These are phyloP conservation scores for Trichoplax adhaerens DNA, from an alignment of 37 sponge, comb jelly and placozoan genomes.

Conservation along the genomic window DNA sequence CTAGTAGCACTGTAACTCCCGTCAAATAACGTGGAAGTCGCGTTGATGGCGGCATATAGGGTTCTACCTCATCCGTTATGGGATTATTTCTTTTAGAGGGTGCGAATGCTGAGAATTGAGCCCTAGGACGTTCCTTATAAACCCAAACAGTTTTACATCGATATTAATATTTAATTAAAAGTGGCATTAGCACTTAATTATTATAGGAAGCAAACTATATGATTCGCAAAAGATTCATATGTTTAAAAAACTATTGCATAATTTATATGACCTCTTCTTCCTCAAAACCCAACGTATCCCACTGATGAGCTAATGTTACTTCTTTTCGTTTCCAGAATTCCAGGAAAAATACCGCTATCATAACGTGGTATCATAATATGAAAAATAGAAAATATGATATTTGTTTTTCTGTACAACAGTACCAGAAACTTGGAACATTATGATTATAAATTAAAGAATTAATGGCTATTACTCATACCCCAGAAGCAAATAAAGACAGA, in stretches of 20 bases:
- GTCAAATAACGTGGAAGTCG: no score
- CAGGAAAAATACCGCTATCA: constrained; percentile 58
- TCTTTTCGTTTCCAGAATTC: constrained; percentile 97
- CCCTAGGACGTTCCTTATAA: no score
- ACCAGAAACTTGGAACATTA: constrained; percentile 17
- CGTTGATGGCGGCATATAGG: no score
- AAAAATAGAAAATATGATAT: neutral
- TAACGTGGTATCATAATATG: neutral
- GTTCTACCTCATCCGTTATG: no score
- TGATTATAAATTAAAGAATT: neutral
- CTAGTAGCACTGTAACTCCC: no score
- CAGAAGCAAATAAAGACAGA: constrained; percentile 82
- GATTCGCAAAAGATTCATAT: neutral
- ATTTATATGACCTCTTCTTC: constrained; percentile 39
- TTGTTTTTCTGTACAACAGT: neutral
- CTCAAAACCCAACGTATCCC: constrained; percentile 95
- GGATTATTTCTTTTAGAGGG: no score
- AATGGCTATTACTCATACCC: constrained; percentile 32
- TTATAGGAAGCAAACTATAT: constrained; percentile 25
- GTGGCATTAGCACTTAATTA: constrained; percentile 30
- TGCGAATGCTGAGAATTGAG: no score
- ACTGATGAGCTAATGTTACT: constrained; percentile 66
- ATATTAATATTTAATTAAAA: no score
- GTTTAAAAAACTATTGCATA: neutral
- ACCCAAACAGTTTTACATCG: no score